These are phyloP conservation scores for Grapholita molesta DNA, from an alignment of 1,140 invertebrate species.

Conservation along the genomic window DNA sequence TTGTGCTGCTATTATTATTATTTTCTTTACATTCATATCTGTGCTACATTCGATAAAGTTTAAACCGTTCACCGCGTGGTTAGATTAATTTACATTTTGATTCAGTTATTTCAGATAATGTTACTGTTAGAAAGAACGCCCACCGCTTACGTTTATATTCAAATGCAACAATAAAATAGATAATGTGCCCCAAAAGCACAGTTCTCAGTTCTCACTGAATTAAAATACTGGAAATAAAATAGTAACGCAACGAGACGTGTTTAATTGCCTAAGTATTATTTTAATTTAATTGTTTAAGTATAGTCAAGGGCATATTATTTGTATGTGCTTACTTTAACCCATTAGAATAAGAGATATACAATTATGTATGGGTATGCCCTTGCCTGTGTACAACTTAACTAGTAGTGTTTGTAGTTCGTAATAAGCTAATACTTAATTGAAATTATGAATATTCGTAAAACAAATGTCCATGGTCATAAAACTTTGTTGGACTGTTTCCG, in stretches of 20 bases:
- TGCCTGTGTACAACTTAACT: too few species aligned
- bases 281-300: too few species aligned
- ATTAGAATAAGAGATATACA: too few species aligned
- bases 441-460: background rate
- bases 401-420: too few species aligned
- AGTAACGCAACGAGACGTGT: background rate
- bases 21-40: background rate
- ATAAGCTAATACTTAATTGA: background rate
- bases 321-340: too few species aligned
- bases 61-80: background rate
- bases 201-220: slow-evolving; percentile 14
- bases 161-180: slow-evolving; percentile 8
- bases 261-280: too few species aligned
- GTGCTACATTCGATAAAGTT: background rate
- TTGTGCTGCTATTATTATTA: background rate
- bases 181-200: background rate
- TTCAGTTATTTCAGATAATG: slow-evolving; percentile 5
- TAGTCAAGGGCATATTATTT: too few species aligned
- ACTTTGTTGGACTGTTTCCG: background rate
- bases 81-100: background rate
- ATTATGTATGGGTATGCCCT: too few species aligned
- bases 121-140: background rate
- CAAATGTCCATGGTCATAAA: background rate
- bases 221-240: background rate
- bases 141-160: background rate